Conservation (phyloP, 1,140 invertebrate genomes). For the Brachystomella parvula region DNA sequence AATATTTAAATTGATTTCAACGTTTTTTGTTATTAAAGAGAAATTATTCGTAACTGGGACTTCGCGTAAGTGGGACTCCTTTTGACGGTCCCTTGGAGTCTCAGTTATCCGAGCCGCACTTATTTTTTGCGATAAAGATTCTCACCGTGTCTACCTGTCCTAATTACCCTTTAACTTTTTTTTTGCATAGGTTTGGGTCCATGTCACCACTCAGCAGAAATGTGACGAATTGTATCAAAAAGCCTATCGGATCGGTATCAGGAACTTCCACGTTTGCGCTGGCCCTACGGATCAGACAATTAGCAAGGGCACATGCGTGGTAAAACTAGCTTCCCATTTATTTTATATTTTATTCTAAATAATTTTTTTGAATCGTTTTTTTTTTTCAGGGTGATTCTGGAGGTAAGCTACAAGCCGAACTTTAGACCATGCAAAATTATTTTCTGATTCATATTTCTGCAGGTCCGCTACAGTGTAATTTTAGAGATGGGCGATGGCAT, state of each 20-base stretch:
- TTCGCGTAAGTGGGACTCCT: too few species aligned
- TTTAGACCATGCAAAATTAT: conserved; percentile 36
- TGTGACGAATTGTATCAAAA: conserved; percentile 41
- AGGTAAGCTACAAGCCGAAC: conserved; percentile 57
- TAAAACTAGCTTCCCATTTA: conserved; percentile 8
- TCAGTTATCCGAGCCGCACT: too few species aligned
- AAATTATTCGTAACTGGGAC: too few species aligned
- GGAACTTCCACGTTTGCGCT: conserved; percentile 43
- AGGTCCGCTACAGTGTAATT: conserved; percentile 71
- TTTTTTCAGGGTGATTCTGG: conserved; percentile 33
- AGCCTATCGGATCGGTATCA: conserved; percentile 42
- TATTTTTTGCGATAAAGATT: too few species aligned
- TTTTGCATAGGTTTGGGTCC: conserved; percentile 39
- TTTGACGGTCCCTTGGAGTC: too few species aligned
- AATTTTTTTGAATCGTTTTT: not conserved
- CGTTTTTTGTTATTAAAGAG: too few species aligned
- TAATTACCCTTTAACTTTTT: not conserved
- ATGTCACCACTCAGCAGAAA: conserved; percentile 40
- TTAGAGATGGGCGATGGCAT: conserved; percentile 69
- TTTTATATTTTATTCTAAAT: not conserved
- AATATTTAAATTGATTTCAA: not conserved
- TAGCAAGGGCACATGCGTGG: conserved; percentile 40
- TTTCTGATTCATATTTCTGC: conserved; percentile 39
- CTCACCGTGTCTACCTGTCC: not conserved
- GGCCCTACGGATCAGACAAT: conserved; percentile 39